Evolutionary conservation across 2,113 vertebrate species (phyloP).

Genomic region (Cacatua alba): DNA sequence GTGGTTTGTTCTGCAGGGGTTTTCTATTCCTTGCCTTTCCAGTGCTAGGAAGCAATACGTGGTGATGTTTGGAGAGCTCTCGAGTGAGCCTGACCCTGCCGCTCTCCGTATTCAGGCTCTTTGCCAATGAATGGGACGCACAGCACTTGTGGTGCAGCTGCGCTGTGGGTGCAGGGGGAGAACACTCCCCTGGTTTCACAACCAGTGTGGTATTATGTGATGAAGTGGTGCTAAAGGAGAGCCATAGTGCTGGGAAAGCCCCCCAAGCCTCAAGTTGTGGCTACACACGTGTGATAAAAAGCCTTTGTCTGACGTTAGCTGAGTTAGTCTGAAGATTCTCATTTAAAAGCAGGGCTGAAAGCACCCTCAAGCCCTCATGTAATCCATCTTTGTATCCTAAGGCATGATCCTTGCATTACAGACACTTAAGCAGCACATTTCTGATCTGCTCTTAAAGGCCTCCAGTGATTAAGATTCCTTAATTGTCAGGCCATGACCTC

Average conservation of each 20-base stretch:
- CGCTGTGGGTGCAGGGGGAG: fast-evolving
- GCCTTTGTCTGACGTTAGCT: background rate
- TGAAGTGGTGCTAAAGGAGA: background rate
- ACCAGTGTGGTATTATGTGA: fast-evolving
- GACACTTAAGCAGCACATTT: background rate
- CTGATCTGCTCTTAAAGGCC: background rate
- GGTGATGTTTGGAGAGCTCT: background rate
- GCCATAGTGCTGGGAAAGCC: background rate
- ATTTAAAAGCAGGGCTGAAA: background rate
- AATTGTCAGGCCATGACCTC: background rate
- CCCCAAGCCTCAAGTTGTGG: background rate
- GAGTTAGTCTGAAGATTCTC: background rate
- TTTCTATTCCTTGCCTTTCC: background rate
- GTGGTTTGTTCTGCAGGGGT: background rate
- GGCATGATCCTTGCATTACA: background rate
- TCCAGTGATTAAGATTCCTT: background rate
- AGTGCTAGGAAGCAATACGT: background rate
- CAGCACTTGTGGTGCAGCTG: background rate
- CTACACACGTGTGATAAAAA: fast-evolving
- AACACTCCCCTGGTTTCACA: background rate
- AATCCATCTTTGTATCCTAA: background rate
- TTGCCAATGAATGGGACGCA: background rate
- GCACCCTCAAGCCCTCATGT: background rate
- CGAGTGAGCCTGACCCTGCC: background rate
- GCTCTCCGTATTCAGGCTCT: background rate